phyloP scores from a whole-genome alignment of 2,797 vertebrate species.

The Scolopax rusticola region DNA sequence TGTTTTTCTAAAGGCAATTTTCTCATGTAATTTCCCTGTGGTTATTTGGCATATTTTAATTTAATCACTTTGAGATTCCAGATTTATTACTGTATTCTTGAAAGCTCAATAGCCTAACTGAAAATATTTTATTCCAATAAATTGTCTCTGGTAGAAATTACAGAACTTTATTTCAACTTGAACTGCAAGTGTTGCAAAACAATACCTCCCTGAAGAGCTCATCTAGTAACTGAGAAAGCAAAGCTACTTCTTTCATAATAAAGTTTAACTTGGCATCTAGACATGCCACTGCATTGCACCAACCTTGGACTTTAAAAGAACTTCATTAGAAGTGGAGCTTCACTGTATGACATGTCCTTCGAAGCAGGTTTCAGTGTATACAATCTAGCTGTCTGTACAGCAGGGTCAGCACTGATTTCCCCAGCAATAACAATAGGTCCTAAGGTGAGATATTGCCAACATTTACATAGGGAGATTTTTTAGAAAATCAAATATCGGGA shows the following conservation, averaged over 20 bases:
- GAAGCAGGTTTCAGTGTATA: neutral
- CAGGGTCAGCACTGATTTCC: neutral
- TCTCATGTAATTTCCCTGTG: neutral
- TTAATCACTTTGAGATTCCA: neutral
- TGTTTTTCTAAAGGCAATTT: neutral
- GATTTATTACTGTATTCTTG: neutral
- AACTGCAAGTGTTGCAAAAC: neutral
- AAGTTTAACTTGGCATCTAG: neutral
- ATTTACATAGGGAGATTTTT: neutral
- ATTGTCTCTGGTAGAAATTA: conserved; percentile 9
- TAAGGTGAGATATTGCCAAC: neutral
- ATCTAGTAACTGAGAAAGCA: neutral
- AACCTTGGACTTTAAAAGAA: neutral
- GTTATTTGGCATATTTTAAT: neutral
- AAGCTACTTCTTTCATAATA: neutral
- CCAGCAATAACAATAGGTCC: neutral
- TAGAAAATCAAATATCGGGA: neutral
- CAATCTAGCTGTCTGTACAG: neutral
- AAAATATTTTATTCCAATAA: conserved; percentile 21
- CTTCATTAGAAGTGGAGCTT: neutral
- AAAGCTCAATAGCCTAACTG: neutral
- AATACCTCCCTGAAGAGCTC: neutral
- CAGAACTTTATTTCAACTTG: neutral
- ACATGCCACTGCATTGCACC: conserved; percentile 14
- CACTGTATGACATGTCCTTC: neutral